Conservation (phyloP, 2,888 invertebrate species). For the Tromatobia lineatoria region DNA sequence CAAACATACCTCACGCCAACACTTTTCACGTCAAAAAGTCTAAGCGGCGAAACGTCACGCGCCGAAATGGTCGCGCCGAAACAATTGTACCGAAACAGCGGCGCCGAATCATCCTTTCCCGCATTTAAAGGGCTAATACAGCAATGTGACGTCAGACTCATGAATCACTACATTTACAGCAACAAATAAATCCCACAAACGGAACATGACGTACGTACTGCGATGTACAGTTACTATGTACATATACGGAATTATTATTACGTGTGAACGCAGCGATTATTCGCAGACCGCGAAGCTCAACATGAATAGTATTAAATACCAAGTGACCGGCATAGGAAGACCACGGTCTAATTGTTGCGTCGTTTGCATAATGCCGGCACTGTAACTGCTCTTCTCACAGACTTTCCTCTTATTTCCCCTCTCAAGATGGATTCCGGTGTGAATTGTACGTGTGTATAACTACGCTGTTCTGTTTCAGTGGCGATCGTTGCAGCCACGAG, state of each 20-base stretch:
- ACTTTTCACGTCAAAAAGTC: too few species aligned
- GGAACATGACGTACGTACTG: neutral
- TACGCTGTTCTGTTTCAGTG: conserved; percentile 56
- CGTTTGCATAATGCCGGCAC: conserved; percentile 83
- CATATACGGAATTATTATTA: conserved; percentile 61
- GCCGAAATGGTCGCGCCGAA: too few species aligned
- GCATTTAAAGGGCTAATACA: neutral
- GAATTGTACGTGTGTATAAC: conserved; percentile 52
- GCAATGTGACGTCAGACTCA: neutral
- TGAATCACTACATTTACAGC: neutral
- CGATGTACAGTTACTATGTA: neutral
- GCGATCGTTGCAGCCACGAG: conserved; percentile 38
- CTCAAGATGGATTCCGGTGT: conserved; percentile 63
- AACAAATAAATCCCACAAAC: neutral
- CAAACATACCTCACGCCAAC: too few species aligned
- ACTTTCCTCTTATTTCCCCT: conserved; percentile 62
- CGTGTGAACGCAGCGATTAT: conserved; percentile 78
- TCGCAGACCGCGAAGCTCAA: conserved; percentile 61
- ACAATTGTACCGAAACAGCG: too few species aligned
- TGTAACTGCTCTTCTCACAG: conserved; percentile 75
- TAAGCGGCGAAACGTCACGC: too few species aligned
- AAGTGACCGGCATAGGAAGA: conserved; percentile 77
- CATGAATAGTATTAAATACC: conserved; percentile 76
- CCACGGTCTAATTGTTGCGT: conserved; percentile 81
- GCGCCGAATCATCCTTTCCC: too few species aligned